A percentile compares a stretch with the other conserved stretches of the same genome.
Conservation (phyloP, 2,888 invertebrate species). For the Coremacera marginata region DNA sequence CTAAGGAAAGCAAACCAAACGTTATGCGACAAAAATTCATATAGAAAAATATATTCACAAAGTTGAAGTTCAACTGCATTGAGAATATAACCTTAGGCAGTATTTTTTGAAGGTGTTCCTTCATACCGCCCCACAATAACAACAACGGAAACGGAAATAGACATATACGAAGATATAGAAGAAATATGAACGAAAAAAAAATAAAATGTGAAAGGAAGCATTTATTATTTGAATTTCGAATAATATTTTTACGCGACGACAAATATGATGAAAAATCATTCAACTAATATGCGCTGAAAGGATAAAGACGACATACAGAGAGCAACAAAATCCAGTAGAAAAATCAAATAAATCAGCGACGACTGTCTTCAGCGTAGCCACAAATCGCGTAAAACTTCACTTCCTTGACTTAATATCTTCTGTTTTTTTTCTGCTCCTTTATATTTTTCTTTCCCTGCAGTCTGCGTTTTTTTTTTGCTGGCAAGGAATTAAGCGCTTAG, state of each 20-base stretch:
- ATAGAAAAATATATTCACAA: constrained; percentile 33
- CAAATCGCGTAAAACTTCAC: constrained; percentile 32
- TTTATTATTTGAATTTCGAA: constrained; percentile 29
- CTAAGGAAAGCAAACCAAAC: constrained; percentile 57
- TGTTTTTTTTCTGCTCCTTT: not conserved
- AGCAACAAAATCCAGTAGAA: not conserved
- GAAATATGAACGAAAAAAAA: constrained; percentile 33
- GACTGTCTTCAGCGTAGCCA: constrained; percentile 8
- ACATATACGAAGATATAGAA: constrained; percentile 13
- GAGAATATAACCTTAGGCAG: constrained; percentile 55
- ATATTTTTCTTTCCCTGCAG: not conserved
- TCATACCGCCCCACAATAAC: not conserved
- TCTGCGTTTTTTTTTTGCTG: constrained; percentile 20
- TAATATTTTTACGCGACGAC: constrained; percentile 33
- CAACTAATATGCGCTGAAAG: constrained; percentile 42
- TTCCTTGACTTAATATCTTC: constrained; percentile 1
- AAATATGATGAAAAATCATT: constrained; percentile 42
- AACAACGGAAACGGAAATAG: constrained; percentile 34
- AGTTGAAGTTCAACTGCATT: constrained; percentile 56
- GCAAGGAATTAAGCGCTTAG: constrained; percentile 31
- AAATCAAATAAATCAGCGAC: constrained; percentile 20
- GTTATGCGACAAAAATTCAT: constrained; percentile 66
- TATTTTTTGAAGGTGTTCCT: not conserved
- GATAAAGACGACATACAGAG: constrained; percentile 18
- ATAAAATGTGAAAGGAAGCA: not conserved